Evolutionary conservation across 2,113 vertebrate genomes (phyloP).

Genomic region (Columba livia): DNA sequence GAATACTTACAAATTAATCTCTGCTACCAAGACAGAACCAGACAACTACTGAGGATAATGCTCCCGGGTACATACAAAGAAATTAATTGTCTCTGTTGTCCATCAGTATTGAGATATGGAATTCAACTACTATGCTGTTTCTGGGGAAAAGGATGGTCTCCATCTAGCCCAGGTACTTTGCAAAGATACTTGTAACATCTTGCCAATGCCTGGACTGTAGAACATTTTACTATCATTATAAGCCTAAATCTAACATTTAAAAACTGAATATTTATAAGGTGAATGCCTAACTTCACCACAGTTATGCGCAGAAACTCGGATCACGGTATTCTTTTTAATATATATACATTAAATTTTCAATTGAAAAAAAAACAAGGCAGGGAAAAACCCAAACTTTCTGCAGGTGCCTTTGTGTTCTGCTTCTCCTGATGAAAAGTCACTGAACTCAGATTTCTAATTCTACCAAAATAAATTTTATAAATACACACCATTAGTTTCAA

Average conservation of each 20-base stretch:
- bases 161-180: not conserved
- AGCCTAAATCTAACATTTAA: not conserved
- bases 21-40: not conserved
- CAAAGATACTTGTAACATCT: not conserved
- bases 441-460: not conserved
- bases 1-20: not conserved
- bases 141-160: not conserved
- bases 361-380: not conserved
- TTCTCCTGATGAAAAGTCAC: not conserved
- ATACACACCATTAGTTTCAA: not conserved
- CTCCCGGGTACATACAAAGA: not conserved
- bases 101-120: not conserved
- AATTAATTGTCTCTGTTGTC: not conserved
- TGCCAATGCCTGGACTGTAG: rapidly evolving
- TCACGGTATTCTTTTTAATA: not conserved
- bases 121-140: not conserved
- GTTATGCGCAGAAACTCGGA: not conserved
- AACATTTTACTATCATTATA: not conserved
- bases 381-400: not conserved
- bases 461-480: not conserved
- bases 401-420: not conserved
- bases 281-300: not conserved
- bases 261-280: not conserved
- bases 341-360: not conserved
- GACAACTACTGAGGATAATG: not conserved